Evolutionary conservation across 1,140 invertebrate species (phyloP).

Genomic region (Lanistes nyassanus): DNA sequence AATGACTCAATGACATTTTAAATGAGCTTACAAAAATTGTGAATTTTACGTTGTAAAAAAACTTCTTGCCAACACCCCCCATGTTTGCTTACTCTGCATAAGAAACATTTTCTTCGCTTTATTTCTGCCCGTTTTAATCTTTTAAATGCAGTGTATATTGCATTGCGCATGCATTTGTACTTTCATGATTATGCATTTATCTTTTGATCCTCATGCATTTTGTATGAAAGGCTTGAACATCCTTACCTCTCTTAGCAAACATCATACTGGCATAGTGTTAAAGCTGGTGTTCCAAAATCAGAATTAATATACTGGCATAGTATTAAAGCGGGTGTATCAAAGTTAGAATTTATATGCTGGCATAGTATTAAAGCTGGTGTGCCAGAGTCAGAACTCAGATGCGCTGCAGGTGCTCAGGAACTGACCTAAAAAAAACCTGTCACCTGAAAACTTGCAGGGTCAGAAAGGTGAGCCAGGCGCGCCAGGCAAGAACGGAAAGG

Average conservation of each 20-base stretch:
- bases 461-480: conserved; percentile 45
- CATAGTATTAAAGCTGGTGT: neutral
- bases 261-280: neutral
- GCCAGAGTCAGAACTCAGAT: neutral
- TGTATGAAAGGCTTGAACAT: neutral
- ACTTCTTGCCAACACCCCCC: no score
- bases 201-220: no score
- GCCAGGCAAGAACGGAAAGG: conserved; percentile 79
- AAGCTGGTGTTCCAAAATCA: neutral
- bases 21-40: no score
- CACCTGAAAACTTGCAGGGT: conserved; percentile 38
- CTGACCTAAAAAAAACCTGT: neutral
- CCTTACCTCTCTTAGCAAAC: neutral
- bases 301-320: neutral
- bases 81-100: no score
- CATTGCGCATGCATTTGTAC: no score
- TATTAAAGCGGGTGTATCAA: no score
- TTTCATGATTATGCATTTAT: neutral
- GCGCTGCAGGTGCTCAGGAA: neutral
- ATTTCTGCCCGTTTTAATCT: no score
- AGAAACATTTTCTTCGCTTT: no score
- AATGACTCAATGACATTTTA: no score
- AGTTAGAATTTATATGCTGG: neutral
- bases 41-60: no score
- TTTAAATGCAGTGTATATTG: no score